A percentile compares a stretch with the other conserved stretches of the same genome.
Evolutionary conservation across 2,888 invertebrate species (phyloP).

Genomic region (Anaspis maculata): DNA sequence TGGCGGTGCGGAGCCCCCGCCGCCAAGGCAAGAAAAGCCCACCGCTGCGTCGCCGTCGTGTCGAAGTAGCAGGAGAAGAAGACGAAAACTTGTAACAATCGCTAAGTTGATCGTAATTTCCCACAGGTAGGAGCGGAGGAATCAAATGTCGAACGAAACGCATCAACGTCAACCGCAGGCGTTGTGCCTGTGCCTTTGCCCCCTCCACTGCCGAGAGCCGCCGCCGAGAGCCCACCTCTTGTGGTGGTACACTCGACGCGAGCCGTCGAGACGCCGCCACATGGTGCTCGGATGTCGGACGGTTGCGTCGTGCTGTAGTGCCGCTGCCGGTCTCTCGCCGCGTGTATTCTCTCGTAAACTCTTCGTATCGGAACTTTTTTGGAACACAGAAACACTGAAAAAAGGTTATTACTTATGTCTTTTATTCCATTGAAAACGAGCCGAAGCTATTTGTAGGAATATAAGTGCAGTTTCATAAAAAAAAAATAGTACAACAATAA

Average conservation of each 20-base stretch:
- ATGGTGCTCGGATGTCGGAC: constrained; percentile 31
- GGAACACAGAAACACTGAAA: no score
- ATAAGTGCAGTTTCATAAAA: no score
- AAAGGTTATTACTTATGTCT: no score
- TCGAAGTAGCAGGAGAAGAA: no score
- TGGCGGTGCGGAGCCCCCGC: no score
- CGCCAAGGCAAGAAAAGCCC: no score
- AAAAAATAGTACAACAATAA: no score
- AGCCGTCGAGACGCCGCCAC: constrained; percentile 34
- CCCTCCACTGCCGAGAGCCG: constrained; percentile 11
- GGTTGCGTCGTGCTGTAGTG: constrained; percentile 16
- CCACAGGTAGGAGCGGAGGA: constrained; percentile 35
- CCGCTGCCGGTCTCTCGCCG: constrained; percentile 8
- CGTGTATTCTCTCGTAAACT: constrained; percentile 6
- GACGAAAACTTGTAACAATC: constrained; percentile 26
- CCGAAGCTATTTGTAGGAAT: no score
- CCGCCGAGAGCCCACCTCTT: no score
- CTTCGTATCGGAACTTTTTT: no score
- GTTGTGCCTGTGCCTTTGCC: constrained; percentile 22
- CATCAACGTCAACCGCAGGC: constrained; percentile 35
- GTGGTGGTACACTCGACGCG: constrained; percentile 20
- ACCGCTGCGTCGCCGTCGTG: no score
- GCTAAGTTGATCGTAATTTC: constrained; percentile 28
- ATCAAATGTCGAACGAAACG: constrained; percentile 31
- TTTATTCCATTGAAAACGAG: no score